Base-by-base conservation (phyloP, 30 jellyfish, hydroid and myxozoan species). In the Aurelia sp. region DNA sequence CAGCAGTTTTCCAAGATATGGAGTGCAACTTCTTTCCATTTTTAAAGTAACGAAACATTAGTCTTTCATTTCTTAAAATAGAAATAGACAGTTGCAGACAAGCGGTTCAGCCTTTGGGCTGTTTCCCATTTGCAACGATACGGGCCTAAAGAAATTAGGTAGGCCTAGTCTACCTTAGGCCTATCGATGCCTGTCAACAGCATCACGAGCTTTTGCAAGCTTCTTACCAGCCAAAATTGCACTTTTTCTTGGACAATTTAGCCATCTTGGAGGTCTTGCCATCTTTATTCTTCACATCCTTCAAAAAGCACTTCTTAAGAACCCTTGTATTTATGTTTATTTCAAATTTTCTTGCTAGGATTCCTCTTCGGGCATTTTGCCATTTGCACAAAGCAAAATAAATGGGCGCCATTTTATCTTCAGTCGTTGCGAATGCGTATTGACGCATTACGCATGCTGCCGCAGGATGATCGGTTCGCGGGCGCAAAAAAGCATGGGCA, bases 241-340 rank as follows among this genome's bases (percentile, higher is more conserved):
- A 77, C 98, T 93, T 82, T 93, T 93, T 60, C 98, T 76, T 48
- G 98, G 98, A 81, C 98, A 93, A 8, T 85, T 88, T 17, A 93
- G 87, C 98, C 98, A 93, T 75, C 98, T 86, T 65, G 97, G 98
- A 33, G 98, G 98, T 73, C 92, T 84, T 77, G 97, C 88, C 96
- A 87, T 87, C 66, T 15, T 52, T 84, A 62, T 44, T 8, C 60
- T 38, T 51, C 38, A 75, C 63, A 16, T 17, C 18, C n/a, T 40
- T 80, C 70, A 47, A 80, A 58, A 61, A 40, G 51, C 44, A 31
- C 41, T 47, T 10, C 21, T 61, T 19, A 20, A 21, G 41, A 51
- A 20, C 21, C 51, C 18, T 35, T 38, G 70, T 9, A 22, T 8
- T 3, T 11, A 27, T 11, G 3, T 33, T 12, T 21, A 33, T 9